These are phyloP conservation scores for Elymnias hypermnestra DNA, from an alignment of 1,140 invertebrate genomes.

Conservation along the genomic window DNA sequence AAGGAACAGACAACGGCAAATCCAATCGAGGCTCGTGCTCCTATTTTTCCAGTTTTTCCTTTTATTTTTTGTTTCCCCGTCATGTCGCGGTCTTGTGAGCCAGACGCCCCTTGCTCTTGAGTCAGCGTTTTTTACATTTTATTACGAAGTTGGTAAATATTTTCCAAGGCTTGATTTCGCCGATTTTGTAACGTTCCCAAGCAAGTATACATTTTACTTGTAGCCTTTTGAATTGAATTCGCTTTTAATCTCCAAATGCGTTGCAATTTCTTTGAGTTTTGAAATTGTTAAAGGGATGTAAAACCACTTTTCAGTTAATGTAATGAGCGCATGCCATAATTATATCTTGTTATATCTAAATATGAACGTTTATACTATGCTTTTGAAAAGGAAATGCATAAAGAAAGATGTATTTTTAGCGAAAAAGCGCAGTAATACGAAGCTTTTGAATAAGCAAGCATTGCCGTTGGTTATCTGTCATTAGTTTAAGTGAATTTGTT, in stretches of 20 bases:
- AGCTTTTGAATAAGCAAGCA: too few relatives aligned
- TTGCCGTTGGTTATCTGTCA: too few relatives aligned
- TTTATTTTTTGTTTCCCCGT: slow-evolving; percentile 59
- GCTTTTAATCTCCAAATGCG: slow-evolving; percentile 6
- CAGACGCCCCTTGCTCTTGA: slow-evolving; percentile 69
- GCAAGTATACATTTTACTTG: slow-evolving; percentile 53
- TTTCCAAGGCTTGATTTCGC: slow-evolving; percentile 53
- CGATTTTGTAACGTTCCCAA: slow-evolving; percentile 38
- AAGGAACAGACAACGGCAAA: slow-evolving; percentile 73
- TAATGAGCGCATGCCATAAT: neutral
- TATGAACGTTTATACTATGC: neutral
- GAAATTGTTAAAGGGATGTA: neutral
- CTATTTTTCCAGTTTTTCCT: slow-evolving; percentile 54
- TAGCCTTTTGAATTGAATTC: slow-evolving; percentile 41
- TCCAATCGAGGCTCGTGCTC: slow-evolving; percentile 62
- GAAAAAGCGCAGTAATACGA: too few relatives aligned
- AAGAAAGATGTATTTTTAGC: neutral
- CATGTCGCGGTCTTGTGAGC: slow-evolving; percentile 69
- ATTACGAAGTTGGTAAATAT: slow-evolving; percentile 72
- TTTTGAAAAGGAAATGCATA: neutral
- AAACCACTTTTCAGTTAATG: neutral
- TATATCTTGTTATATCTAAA: neutral
- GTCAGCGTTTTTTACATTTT: slow-evolving; percentile 70
- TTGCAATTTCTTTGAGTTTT: slow-evolving; percentile 1
- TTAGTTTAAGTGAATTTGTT: too few relatives aligned